These are phyloP conservation scores for Dreissena rostriformis DNA, from an alignment of 1,140 invertebrate genomes.

Conservation along the genomic window DNA sequence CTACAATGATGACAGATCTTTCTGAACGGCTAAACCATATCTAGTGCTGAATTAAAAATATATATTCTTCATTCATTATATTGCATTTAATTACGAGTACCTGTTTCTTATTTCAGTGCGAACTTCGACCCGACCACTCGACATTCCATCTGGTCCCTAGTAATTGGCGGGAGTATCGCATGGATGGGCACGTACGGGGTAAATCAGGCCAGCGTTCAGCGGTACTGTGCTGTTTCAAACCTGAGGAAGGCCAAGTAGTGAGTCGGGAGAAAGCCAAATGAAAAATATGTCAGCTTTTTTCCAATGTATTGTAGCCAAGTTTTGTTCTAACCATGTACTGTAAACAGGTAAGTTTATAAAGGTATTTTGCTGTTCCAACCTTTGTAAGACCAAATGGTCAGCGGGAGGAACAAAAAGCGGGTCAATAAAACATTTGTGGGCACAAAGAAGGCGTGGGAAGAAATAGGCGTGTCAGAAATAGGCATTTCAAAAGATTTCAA, in stretches of 20 bases:
- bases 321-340: not conserved
- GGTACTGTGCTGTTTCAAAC: slow-evolving; percentile 69
- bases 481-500: too few relatives aligned
- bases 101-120: slow-evolving; percentile 62
- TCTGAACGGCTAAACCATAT: too few relatives aligned
- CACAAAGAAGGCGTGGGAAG: too few relatives aligned
- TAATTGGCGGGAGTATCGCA: slow-evolving; percentile 71
- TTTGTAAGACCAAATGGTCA: not conserved
- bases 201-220: slow-evolving; percentile 74
- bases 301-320: not conserved
- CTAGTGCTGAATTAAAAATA: too few relatives aligned
- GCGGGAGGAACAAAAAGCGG: not conserved
- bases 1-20: too few relatives aligned
- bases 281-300: too few relatives aligned
- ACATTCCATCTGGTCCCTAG: slow-evolving; percentile 77
- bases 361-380: not conserved
- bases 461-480: too few relatives aligned
- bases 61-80: too few relatives aligned
- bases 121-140: slow-evolving; percentile 75
- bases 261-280: slow-evolving; percentile 10
- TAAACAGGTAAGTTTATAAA: not conserved
- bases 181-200: slow-evolving; percentile 67
- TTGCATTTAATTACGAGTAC: too few relatives aligned
- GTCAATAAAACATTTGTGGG: not conserved
- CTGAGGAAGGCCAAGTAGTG: slow-evolving; percentile 66